Base-by-base conservation (phyloP, 1,140 invertebrate genomes). In the Cryptotermes secundus region DNA sequence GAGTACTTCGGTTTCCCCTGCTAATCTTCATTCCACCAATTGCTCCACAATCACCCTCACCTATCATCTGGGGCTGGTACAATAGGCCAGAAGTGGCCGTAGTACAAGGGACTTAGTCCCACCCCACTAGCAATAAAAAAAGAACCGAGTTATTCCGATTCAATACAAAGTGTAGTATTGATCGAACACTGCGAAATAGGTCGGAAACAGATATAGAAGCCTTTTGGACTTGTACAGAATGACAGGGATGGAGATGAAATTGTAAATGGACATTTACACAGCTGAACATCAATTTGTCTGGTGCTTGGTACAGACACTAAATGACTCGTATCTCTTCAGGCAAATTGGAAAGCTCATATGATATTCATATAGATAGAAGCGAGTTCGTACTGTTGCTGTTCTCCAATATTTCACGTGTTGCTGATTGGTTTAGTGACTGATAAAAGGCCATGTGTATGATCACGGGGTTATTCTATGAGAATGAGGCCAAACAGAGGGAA, bases 371-470 rank as follows among this genome's bases (percentile, higher is more conserved):
- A 59, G 53, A n/a, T 6, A 59, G 53, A 1, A 22, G 31, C n/a
- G 53, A 26, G 6, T 26, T 19, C 6, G 3, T 59, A 59, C 6
- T 59, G n/a, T 31, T 72, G 19, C n/a, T 31, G 31, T 72, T 72
- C 59, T 72, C 59, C 7, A 6, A 72, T 31, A 72, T 72, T 72
- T 72, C 26, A 72, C 9, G 59, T 31, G n/a, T 16, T 6, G n/a
- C 59, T 72, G 59, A 72, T 72, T 72, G 59, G 59, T 72, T 72
- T 72, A 72, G 59, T 31, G n/a, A 72, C 26, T 31, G n/a, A 31
- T 72, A 72, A 72, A 72, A n/a, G n/a, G 59, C 59, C 26, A 72
- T 14, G 59, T 31, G n/a, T 72, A 31, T 31, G 59, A 72, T 72
- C 26, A 72, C 6, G 31, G 26, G 59, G 6, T n/a, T 6, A 49